Base-by-base conservation (phyloP, 2,888 invertebrate species). In the Hecatera dysodea region DNA sequence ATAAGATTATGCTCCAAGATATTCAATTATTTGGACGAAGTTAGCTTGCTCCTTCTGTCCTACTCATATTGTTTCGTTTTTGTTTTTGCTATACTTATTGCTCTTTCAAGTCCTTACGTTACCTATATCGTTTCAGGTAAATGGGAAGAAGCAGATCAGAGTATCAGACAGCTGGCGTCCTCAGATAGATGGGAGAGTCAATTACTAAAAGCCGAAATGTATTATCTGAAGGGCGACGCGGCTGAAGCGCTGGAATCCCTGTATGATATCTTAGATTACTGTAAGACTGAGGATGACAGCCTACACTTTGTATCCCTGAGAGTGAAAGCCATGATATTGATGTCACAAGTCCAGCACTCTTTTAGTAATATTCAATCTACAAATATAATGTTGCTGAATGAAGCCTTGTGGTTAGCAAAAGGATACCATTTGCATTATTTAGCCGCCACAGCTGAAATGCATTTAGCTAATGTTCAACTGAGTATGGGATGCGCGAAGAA, bases 381-480 rank as follows among this genome's bases (percentile, higher is more conserved):
- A 82, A 96, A 92, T 90, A 97, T 96, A 70, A 97, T 96, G 88
- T 94, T 95, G 82, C 94, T 97, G 60, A 97, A 97, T 85, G 97
- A 97, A 80, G 98, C 98, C 6, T 93, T 98, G n/a, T 97, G 97
- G 24, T 93, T 98, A 72, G 97, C 98, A 1, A 96, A 97, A 78
- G 97, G 97, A 52, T 97, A 98, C 84, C 97, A 98, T 90, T 95
- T 98, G 85, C 97, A 98, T 81, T 98, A 98, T 89, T 97, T 98
- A 79, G 97, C 97, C 57, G 97, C 98, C 0, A 90, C 98, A 39
- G 97, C 97, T 6, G 97, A 98, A 86, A 97, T 98, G 94, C 97
- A 98, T 87, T 96, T 98, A 61, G 98, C 98, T 0, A 97, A 98
- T 89, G 96, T 98, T 17, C 96, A 98, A 93, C 93, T 98, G 46